Evolutionary conservation across 92 coral and sea anemone species (phyloP), one percentile per base, ranked within the genome.

Genomic region (Epizoanthus fatuus): DNA sequence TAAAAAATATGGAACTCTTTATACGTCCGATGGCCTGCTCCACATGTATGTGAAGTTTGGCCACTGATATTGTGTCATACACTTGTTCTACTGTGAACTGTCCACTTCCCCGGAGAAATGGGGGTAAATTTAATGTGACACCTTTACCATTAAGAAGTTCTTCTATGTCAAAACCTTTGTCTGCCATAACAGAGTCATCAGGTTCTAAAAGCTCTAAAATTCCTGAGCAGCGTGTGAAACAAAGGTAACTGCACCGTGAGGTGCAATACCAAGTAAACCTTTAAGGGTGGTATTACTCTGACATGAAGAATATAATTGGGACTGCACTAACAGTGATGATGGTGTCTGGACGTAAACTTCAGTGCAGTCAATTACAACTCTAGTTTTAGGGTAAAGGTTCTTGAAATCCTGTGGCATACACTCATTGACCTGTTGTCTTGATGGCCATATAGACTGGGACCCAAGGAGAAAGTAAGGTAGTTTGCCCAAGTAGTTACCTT

Each of bases 1-100:
- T 80, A 84, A 81, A 80, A 90, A 58, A 79, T 72, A 42, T 86
- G 93, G 53, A 62, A 85, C 40, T 90, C 90, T 80, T 90, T 35
- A 86, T 80, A 52, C 90, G 22, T 66, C 63, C 8, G 56, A 81
- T 67, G 4, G 85, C 85, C 3, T 75, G 75, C 42, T 81, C 85
- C 13, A 81, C 85, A 49, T 81, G 85, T 14, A 81, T 65, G 47
- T 49, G 51, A 2, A 81, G 62, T 14, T 62, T 65, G 56, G 75
- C 85, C 19, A 81, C 69, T 52, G 49, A 7, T 3, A 52, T 40
- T 7, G 75, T 66, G 35, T 81, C 62, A 19, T 54, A 47, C 55
- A 40, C 85, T 65, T 80, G 62, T 22, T 63, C 62, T 4, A 45
- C 52, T 39, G 85, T 45, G 52, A 45, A 45, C 52, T 45, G 52